These are phyloP conservation scores for Malthinus seriepunctatus DNA, from an alignment of 2,888 invertebrate species.

Conservation along the genomic window DNA sequence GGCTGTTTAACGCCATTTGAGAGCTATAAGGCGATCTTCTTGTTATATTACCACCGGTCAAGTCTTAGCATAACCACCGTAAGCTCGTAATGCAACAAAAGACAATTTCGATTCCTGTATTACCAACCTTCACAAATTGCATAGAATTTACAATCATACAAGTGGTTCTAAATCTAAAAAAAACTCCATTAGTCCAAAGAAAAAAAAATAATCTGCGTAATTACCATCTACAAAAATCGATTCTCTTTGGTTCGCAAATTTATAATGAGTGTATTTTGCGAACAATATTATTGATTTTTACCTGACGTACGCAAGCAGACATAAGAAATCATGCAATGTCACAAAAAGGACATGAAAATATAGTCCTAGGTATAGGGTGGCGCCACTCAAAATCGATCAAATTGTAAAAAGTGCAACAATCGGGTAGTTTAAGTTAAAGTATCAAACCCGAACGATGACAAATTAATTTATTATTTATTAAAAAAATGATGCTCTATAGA, in stretches of 20 bases:
- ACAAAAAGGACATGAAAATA: constrained; percentile 36
- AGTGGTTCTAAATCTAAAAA: no score
- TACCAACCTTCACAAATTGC: no score
- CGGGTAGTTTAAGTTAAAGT: constrained; percentile 11
- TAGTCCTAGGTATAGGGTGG: constrained; percentile 9
- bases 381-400: constrained; percentile 30
- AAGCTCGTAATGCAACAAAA: no score
- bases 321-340: constrained; percentile 49
- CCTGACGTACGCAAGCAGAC: background rate
- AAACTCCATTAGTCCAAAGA: no score
- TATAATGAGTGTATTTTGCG: background rate
- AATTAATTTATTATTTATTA: background rate
- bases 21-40: no score
- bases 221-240: no score
- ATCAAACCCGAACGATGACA: constrained; percentile 17
- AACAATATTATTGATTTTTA: constrained; percentile 14
- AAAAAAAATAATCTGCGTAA: no score
- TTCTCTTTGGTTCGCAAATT: background rate
- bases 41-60: no score
- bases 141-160: no score
- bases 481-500: constrained; percentile 53
- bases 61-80: no score
- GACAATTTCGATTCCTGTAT: no score
- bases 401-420: constrained; percentile 23
- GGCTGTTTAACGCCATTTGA: no score